These are phyloP conservation scores for Pocillopora grandis DNA, from an alignment of 92 coral and sea anemone genomes.

Conservation along the genomic window DNA sequence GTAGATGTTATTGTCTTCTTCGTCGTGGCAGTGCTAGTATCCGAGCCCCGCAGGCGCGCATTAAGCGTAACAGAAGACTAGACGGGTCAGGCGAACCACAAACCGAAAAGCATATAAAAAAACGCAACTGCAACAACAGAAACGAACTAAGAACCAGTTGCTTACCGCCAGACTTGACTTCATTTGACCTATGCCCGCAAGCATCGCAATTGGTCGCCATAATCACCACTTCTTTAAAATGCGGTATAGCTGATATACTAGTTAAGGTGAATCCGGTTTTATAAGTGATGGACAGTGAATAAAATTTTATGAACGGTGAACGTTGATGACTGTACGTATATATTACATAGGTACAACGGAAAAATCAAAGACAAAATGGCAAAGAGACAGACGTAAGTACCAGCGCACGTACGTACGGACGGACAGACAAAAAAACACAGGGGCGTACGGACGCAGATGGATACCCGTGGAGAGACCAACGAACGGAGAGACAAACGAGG, in stretches of 20 bases:
- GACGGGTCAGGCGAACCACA: background rate
- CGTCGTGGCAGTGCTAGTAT: too few species aligned
- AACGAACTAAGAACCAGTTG: background rate
- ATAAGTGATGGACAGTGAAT: background rate
- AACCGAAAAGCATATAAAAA: background rate
- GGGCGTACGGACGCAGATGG: too few species aligned
- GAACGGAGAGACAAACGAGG: too few species aligned
- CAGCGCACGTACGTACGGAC: too few species aligned
- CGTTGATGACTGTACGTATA: background rate
- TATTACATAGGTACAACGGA: too few species aligned
- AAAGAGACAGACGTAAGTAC: too few species aligned
- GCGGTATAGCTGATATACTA: conserved; percentile 75
- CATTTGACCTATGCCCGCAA: conserved; percentile 82
- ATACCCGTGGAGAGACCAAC: too few species aligned
- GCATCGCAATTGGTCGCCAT: conserved; percentile 88
- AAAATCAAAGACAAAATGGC: too few species aligned
- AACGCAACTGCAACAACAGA: background rate
- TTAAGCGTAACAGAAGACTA: too few species aligned
- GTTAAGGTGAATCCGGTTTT: conserved; percentile 26
- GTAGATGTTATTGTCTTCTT: too few species aligned
- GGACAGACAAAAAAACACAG: too few species aligned
- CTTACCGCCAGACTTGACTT: conserved; percentile 97
- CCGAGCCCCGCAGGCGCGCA: too few species aligned
- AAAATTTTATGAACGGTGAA: background rate
- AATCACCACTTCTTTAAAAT: conserved; percentile 93